These are phyloP conservation scores for Iphiclides podalirius DNA, from an alignment of 2,888 invertebrate species.

Conservation along the genomic window DNA sequence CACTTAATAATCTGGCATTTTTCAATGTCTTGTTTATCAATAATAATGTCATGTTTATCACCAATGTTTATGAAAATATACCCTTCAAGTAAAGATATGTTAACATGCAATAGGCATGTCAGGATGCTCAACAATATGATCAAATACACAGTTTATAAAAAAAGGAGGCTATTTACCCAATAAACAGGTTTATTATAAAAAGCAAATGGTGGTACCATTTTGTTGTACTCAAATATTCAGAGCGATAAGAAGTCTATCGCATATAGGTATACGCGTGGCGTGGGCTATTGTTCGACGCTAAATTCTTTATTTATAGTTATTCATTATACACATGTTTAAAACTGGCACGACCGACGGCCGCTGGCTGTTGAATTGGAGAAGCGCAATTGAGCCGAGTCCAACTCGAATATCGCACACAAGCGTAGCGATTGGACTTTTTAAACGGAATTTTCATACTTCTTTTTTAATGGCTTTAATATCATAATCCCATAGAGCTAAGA, in stretches of 20 bases:
- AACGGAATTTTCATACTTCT: neutral
- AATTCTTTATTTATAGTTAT: slow-evolving; percentile 12
- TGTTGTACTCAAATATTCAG: no score
- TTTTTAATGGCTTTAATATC: neutral
- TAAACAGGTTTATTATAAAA: no score
- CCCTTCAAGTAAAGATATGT: neutral
- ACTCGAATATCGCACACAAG: neutral
- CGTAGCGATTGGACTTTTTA: neutral
- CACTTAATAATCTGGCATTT: neutral
- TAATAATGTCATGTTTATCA: neutral
- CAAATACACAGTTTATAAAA: no score
- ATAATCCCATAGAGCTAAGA: neutral
- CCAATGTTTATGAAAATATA: neutral
- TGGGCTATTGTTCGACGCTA: neutral
- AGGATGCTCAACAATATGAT: no score
- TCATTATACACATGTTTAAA: slow-evolving; percentile 11
- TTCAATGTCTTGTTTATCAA: slow-evolving; percentile 12
- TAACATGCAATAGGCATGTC: neutral
- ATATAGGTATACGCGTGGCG: neutral
- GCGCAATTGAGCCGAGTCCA: slow-evolving; percentile 4
- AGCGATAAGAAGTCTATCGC: neutral
- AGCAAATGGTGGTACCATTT: no score
- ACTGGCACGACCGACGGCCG: slow-evolving; percentile 6
- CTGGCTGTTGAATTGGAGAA: slow-evolving; percentile 7
- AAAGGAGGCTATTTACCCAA: no score